Evolutionary conservation across 2,797 vertebrate species (phyloP).

Genomic region (Etheostoma nigrum): DNA sequence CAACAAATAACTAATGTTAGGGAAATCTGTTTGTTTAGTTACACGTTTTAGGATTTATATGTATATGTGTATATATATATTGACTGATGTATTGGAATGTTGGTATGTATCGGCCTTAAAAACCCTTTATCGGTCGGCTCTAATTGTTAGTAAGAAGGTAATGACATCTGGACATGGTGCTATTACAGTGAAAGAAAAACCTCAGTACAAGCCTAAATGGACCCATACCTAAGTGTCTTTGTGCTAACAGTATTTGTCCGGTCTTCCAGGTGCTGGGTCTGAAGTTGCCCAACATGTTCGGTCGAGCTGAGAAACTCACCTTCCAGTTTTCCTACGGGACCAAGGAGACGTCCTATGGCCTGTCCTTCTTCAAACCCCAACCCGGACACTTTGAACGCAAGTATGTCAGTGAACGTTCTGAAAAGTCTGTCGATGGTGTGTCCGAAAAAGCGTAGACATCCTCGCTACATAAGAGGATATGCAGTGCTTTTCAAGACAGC

Average conservation of each 20-base stretch:
- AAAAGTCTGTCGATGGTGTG: neutral
- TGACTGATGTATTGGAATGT: too few relatives aligned
- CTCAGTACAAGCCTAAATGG: neutral
- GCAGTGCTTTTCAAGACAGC: neutral
- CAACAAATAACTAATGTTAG: too few relatives aligned
- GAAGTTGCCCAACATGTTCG: conserved; percentile 93
- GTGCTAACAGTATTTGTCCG: neutral
- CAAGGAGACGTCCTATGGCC: conserved; percentile 96
- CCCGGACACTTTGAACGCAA: conserved; percentile 94
- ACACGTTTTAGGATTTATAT: too few relatives aligned
- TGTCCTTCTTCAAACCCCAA: conserved; percentile 96
- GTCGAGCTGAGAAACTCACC: conserved; percentile 95
- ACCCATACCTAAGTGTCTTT: neutral
- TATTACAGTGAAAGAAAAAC: neutral
- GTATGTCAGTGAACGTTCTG: conserved; percentile 75
- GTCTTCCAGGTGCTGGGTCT: conserved; percentile 90
- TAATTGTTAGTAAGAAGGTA: neutral
- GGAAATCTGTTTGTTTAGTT: too few relatives aligned
- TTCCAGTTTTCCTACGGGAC: conserved; percentile 99
- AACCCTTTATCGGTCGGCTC: too few relatives aligned
- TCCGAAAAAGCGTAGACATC: neutral
- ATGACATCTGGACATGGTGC: neutral
- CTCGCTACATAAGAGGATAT: neutral
- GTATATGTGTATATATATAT: too few relatives aligned
- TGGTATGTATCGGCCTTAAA: too few relatives aligned